Conservation (phyloP, 92 coral and sea anemone species). For the Metridium senile region DNA sequence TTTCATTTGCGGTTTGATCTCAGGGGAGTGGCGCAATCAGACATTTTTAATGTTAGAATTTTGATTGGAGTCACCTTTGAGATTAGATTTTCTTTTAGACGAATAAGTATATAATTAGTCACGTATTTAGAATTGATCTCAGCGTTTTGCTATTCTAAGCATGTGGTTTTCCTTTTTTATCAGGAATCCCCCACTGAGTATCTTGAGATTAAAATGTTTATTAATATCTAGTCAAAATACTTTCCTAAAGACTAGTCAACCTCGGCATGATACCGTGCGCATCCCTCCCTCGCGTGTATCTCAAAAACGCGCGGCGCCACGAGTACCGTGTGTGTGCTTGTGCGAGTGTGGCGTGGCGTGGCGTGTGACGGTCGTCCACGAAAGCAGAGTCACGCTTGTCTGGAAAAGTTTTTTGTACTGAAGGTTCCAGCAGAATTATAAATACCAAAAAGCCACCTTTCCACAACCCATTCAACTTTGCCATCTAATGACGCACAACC, state of each 20-base stretch:
- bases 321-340: not conserved
- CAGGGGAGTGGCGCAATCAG: not conserved
- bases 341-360: not conserved
- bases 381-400: not conserved
- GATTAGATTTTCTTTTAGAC: not conserved
- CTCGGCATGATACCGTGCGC: not conserved
- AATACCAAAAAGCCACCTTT: not conserved
- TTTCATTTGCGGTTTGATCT: not conserved
- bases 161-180: not conserved
- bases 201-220: not conserved
- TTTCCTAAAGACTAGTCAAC: not conserved
- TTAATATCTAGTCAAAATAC: not conserved
- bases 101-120: not conserved
- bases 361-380: not conserved
- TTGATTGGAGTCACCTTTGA: not conserved
- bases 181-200: not conserved
- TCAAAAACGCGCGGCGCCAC: not conserved
- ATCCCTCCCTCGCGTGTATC: not conserved
- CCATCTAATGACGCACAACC: too few relatives aligned
- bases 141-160: not conserved
- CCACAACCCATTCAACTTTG: not conserved
- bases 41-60: too few relatives aligned
- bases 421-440: not conserved
- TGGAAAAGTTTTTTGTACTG: not conserved
- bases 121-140: not conserved